Percentiles rank a stretch among this genome's conserved stretches.
These are phyloP conservation scores for Alca torda DNA, from an alignment of 2,797 vertebrate genomes.

Conservation along the genomic window DNA sequence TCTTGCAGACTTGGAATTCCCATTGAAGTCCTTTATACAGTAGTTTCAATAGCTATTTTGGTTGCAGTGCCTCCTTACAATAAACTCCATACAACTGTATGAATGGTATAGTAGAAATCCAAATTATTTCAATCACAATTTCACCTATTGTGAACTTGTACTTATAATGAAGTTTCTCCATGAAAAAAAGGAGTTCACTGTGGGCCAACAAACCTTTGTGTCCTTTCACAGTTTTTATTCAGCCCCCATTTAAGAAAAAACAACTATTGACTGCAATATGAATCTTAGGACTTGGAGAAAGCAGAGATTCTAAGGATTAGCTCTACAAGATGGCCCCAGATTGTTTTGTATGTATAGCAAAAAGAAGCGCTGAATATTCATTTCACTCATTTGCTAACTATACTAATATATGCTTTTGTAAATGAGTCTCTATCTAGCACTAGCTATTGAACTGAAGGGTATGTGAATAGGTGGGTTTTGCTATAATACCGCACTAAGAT, in stretches of 20 bases:
- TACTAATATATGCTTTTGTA: slow-evolving; percentile 12
- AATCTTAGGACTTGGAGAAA: slow-evolving; percentile 11
- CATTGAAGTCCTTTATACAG: slow-evolving; percentile 24
- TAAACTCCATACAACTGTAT: slow-evolving; percentile 36
- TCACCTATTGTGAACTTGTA: slow-evolving; percentile 27
- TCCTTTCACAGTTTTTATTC: slow-evolving; percentile 44
- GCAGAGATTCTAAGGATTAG: slow-evolving; percentile 22
- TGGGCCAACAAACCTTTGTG: slow-evolving; percentile 63
- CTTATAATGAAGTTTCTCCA: slow-evolving; percentile 40
- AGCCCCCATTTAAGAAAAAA: slow-evolving; percentile 34
- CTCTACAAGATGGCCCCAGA: neutral
- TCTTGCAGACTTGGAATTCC: slow-evolving; percentile 3
- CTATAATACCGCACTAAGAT: slow-evolving; percentile 4
- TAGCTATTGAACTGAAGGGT: slow-evolving; percentile 29
- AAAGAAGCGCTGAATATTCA: slow-evolving; percentile 51
- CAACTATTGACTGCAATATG: slow-evolving; percentile 36
- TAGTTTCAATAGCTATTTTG: slow-evolving; percentile 53
- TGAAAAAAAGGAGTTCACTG: slow-evolving; percentile 23
- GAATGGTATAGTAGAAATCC: slow-evolving; percentile 45
- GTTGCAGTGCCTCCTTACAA: slow-evolving; percentile 30
- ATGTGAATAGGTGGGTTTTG: slow-evolving; percentile 42
- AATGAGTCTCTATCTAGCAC: neutral
- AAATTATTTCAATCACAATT: slow-evolving; percentile 58
- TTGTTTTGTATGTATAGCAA: neutral
- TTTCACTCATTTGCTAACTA: slow-evolving; percentile 31